These are phyloP conservation scores for Hypotaenidia okinawae DNA, from an alignment of 2,797 vertebrate genomes.

Conservation along the genomic window DNA sequence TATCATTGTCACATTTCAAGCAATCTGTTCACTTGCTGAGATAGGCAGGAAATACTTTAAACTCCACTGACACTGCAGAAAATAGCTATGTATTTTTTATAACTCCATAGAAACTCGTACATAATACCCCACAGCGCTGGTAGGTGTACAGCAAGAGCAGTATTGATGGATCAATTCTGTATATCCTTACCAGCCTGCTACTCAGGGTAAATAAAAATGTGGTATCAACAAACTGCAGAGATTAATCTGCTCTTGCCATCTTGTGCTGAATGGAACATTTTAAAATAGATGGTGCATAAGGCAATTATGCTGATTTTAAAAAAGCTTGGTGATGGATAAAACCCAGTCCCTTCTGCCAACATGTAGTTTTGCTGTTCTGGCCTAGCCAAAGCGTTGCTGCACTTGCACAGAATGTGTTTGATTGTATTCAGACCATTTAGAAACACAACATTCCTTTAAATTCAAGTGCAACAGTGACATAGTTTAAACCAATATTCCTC, in stretches of 20 bases:
- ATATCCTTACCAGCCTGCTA: constrained; percentile 28
- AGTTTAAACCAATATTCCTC: constrained; percentile 38
- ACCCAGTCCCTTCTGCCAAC: constrained; percentile 27
- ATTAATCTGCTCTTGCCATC: constrained; percentile 57
- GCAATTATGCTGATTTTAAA: constrained; percentile 68
- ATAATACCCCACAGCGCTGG: background rate
- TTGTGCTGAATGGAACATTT: constrained; percentile 63
- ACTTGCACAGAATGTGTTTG: constrained; percentile 20
- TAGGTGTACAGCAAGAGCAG: background rate
- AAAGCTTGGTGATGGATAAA: constrained; percentile 60
- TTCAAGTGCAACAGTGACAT: background rate
- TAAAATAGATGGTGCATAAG: constrained; percentile 65
- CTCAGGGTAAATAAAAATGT: constrained; percentile 62
- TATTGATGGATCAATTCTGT: constrained; percentile 13
- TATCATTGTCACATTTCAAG: background rate
- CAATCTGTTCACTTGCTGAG: background rate
- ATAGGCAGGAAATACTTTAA: background rate
- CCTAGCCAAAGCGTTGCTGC: constrained; percentile 30
- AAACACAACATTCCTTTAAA: background rate
- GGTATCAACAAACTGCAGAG: constrained; percentile 45
- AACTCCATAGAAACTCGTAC: background rate
- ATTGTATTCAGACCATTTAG: constrained; percentile 8
- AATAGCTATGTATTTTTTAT: background rate
- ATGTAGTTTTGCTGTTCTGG: constrained; percentile 25
- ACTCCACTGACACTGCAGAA: background rate